Conservation (phyloP, 2,113 vertebrate species). For the Antigone vipio region DNA sequence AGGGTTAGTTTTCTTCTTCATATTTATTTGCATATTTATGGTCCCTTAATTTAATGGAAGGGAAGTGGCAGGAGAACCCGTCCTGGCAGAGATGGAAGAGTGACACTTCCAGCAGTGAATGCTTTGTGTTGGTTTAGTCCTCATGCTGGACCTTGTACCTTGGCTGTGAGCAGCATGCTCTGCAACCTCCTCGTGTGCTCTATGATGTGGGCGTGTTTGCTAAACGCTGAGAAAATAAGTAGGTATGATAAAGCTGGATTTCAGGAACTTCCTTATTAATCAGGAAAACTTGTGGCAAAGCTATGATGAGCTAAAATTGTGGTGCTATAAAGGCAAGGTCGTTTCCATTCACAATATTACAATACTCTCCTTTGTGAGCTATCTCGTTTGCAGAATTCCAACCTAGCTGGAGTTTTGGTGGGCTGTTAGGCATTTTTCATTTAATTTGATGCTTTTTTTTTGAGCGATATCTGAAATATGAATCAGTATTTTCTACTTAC, state of each 20-base stretch:
- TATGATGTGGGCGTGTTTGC: not conserved
- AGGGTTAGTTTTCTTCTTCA: not conserved
- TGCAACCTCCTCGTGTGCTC: not conserved
- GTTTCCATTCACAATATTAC: not conserved
- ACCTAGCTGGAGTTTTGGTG: not conserved
- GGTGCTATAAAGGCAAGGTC: not conserved
- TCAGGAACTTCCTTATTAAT: not conserved
- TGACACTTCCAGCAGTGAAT: not conserved
- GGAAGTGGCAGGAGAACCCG: not conserved
- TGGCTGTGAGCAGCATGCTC: not conserved
- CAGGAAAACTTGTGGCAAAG: not conserved
- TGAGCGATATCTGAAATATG: not conserved
- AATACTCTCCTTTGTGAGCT: not conserved
- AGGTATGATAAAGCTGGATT: not conserved
- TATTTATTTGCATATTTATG: not conserved
- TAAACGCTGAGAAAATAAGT: not conserved
- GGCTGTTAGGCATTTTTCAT: not conserved
- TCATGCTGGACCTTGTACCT: not conserved
- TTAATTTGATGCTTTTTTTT: not conserved
- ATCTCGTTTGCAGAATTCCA: not conserved
- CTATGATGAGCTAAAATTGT: not conserved
- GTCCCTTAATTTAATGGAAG: not conserved
- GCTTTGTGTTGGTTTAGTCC: not conserved
- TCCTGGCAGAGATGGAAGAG: not conserved
- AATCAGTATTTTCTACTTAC: not conserved